These are phyloP conservation scores for Spheniscus humboldti DNA, from an alignment of 2,797 vertebrate species.

Conservation along the genomic window DNA sequence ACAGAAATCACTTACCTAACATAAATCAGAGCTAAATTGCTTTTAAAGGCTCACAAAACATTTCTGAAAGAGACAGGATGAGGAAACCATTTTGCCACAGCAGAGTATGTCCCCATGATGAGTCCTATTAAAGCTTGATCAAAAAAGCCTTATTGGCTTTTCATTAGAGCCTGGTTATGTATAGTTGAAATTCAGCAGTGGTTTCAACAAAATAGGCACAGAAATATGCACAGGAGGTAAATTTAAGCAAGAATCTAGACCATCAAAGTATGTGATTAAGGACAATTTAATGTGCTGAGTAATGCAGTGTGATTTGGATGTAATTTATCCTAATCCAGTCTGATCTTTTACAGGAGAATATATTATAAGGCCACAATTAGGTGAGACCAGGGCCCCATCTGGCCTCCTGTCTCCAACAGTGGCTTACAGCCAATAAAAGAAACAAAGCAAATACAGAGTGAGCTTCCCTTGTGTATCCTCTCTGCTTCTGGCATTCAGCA, in stretches of 20 bases:
- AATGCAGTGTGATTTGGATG: conserved; percentile 40
- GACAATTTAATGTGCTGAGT: conserved; percentile 59
- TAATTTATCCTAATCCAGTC: conserved; percentile 64
- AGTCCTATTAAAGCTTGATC: conserved; percentile 32
- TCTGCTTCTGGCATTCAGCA: conserved; percentile 33
- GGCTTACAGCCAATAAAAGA: conserved; percentile 48
- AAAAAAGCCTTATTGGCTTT: conserved; percentile 49
- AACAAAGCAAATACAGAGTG: conserved; percentile 54
- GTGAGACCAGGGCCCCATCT: conserved; percentile 61
- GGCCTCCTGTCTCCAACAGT: conserved; percentile 49
- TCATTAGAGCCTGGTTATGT: conserved; percentile 23
- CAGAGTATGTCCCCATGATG: conserved; percentile 6
- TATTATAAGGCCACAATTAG: conserved; percentile 61
- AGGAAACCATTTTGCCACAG: conserved; percentile 39
- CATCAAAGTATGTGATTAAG: conserved; percentile 27
- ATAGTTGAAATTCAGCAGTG: conserved; percentile 6
- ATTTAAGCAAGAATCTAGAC: conserved; percentile 11
- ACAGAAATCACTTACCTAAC: conserved; percentile 47
- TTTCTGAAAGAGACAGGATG: conserved; percentile 53
- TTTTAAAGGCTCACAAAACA: conserved; percentile 53
- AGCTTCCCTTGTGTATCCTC: conserved; percentile 38
- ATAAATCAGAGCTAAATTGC: conserved; percentile 57
- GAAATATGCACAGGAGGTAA: conserved; percentile 38
- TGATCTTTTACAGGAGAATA: conserved; percentile 64
- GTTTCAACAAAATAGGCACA: conserved; percentile 6